Evolutionary conservation across 2,888 invertebrate species (phyloP), one percentile per base, ranked within the genome.

Genomic region (Thyatira batis): DNA sequence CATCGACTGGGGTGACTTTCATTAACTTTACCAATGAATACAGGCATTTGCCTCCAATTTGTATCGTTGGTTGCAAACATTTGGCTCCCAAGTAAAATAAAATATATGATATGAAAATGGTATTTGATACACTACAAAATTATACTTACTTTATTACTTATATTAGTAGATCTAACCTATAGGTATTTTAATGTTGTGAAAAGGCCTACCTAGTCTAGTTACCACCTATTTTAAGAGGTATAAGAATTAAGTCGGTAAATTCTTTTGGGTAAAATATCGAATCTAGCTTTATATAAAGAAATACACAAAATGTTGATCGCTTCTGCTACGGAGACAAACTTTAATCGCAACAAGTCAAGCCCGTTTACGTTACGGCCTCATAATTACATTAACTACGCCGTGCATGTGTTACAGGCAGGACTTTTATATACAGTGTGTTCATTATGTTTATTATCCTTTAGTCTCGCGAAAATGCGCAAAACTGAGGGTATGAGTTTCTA

Each of bases 371-470:
- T 86, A 84, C 88, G 82, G 87, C 69, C 87, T 89, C 89, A 89
- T 92, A 92, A 92, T 92, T 91, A 89, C 89, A 92, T 92, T 92
- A 89, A 88, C 87, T 89, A 89, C 89, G 89, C 87, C 76, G 76
- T 89, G 86, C 87, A 86, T 85, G 85, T 85, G 85, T 76, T 80
- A 83, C 80, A 71, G 69, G 61, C 67, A 69, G 66, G 59, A 64
- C 58, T 60, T 51, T 45, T 44, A 57, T 67, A 57, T 70, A 90
- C 77, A 87, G 85, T 73, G 0, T 80, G 89, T 51, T 51, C 10
- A 13, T 8, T 13, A 20, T 39, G 49, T n/a, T 46, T 20, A 33
- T 20, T 25, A n/a, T n/a, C n/a, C n/a, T n/a, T n/a, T n/a, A n/a
- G n/a, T n/a, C n/a, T n/a, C n/a, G n/a, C n/a, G n/a, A n/a, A n/a